Percentiles rank a stretch among this genome's conserved stretches.
phyloP scores from a whole-genome alignment of 2,113 vertebrate species.

The Clarias macrocephalus region DNA sequence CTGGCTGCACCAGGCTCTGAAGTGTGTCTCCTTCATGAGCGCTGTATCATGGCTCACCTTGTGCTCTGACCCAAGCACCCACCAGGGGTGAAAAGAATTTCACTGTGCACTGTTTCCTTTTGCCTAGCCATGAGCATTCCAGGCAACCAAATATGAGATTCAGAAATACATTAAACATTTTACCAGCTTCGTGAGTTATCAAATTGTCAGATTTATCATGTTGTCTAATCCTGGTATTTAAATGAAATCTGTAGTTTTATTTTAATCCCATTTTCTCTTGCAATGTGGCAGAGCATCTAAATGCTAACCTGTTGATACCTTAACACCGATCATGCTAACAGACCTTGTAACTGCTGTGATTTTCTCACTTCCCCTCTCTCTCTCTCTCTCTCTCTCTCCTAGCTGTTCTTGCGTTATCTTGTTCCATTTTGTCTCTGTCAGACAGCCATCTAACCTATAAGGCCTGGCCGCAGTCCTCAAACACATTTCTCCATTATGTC shows the following conservation, averaged over 20 bases:
- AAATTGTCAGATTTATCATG: neutral
- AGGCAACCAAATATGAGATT: neutral
- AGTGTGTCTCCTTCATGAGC: too few relatives aligned
- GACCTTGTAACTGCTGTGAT: neutral
- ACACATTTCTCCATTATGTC: conserved; percentile 47
- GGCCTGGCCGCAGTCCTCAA: conserved; percentile 16
- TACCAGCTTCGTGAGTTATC: neutral
- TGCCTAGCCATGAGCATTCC: neutral
- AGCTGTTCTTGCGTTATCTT: conserved; percentile 33
- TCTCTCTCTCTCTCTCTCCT: neutral
- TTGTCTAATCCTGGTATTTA: neutral
- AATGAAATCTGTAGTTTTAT: neutral
- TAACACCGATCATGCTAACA: neutral
- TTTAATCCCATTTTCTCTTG: neutral
- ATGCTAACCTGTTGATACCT: neutral
- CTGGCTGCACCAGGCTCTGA: too few relatives aligned
- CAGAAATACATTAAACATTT: neutral
- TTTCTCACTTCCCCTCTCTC: neutral
- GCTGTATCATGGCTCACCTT: too few relatives aligned
- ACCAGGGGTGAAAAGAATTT: too few relatives aligned
- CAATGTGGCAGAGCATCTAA: neutral
- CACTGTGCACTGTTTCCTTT: neutral
- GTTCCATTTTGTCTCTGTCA: conserved; percentile 32
- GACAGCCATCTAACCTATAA: conserved; percentile 34
- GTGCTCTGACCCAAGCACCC: too few relatives aligned